These are phyloP conservation scores for Ispidina lecontei DNA, from an alignment of 2,797 vertebrate genomes.

Conservation along the genomic window DNA sequence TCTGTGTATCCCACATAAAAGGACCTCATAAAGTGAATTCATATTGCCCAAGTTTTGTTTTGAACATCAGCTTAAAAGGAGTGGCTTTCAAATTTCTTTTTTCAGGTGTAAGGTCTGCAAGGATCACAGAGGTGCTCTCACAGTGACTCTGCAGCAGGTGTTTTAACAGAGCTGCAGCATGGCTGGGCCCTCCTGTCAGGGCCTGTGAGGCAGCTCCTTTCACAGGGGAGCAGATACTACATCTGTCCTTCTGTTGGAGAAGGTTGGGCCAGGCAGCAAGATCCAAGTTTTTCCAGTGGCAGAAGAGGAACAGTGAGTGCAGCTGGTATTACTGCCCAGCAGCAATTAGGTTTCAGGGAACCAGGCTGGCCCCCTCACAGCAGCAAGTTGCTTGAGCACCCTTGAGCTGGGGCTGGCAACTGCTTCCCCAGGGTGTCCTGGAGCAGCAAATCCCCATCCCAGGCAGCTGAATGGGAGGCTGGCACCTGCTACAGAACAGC, in stretches of 20 bases:
- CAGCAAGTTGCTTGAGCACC: background rate
- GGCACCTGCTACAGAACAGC: fast-evolving
- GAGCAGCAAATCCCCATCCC: fast-evolving
- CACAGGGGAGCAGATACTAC: background rate
- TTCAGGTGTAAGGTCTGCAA: background rate
- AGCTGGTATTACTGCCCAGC: background rate
- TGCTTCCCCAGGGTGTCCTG: background rate
- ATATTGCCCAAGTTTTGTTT: background rate
- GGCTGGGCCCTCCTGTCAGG: background rate
- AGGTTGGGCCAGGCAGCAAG: background rate
- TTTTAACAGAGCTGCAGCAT: background rate
- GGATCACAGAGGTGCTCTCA: background rate
- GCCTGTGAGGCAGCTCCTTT: fast-evolving
- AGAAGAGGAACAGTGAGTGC: fast-evolving
- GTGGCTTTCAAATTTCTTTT: background rate
- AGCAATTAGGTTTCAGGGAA: background rate
- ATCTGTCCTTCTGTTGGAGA: background rate
- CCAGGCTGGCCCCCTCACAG: fast-evolving
- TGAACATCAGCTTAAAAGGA: background rate
- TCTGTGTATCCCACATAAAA: background rate
- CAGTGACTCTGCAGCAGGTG: background rate
- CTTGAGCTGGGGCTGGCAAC: fast-evolving
- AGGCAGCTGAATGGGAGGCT: background rate
- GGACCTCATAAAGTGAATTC: background rate
- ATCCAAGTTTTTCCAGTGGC: background rate